Evolutionary conservation across 2,888 invertebrate genomes (phyloP), one percentile per base, ranked within the genome.

Genomic region (Nowickia ferox): DNA sequence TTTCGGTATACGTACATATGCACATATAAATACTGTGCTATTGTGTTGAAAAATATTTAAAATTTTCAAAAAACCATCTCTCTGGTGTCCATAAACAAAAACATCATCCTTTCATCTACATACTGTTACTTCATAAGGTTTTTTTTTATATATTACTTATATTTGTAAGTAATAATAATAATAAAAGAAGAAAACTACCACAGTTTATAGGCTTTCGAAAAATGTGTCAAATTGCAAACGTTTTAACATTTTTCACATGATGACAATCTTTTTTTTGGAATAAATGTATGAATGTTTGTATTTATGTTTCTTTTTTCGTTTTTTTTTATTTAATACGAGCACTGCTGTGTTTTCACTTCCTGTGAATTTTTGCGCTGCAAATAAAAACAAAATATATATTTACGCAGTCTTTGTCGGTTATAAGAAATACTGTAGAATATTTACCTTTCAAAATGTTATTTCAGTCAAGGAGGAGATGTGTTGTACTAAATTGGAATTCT

Each of bases 261-360:
- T 91, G 91, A 90, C 91, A 91, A 91, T 91, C 91, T 91, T 90
- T 53, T 71, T 53, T 30, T 30, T 30, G 30, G 79, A 63, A 74
- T 68, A 75, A 51, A 5, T 61, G 46, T 46, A 6, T 30, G 30
- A 6, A 30, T 30, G 30, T 30, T 30, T 30, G 30, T 30, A 30
- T 17, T 78, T 53, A 51, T 19, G 46, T 1, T 61, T 46, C 42
- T 51, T 40, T 53, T 57, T 19, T 48, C 22, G 55, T 9, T 3
- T 68, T 3, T 68, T 81, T 59, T 59, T 65, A 19, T 55, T 80
- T 66, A 42, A 71, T 71, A 17, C 48, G 48, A 69, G 51, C 48
- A 80, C 65, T 90, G 83, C 91, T 89, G 91, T 87, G 90, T 91
- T 91, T 91, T 91, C 91, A 91, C 91, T 91, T 91, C 92, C 91